Evolutionary conservation across 2,888 invertebrate genomes (phyloP), one percentile per base, ranked within the genome.

Genomic region (Kuschelorhynchus macadamiae): DNA sequence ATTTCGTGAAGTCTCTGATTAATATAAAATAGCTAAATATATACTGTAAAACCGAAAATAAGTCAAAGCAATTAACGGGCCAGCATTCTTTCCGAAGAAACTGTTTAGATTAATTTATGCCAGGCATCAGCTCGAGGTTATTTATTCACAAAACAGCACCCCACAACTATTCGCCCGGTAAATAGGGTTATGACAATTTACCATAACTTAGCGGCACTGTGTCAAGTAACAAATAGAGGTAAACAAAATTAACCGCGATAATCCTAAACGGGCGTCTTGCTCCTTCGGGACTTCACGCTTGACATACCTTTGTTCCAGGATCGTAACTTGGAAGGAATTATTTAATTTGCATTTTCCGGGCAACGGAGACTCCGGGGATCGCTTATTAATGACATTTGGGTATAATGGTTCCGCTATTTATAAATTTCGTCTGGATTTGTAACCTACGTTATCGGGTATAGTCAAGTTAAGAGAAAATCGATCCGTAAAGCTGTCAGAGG

Each of bases 291-390:
- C 30, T 36, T 53, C 60, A 63, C 66, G 67, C 65, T 64, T 55
- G 42, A 62, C 69, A 69, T 60, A 62, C 60, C 63, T 62, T 70
- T 65, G 70, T 71, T 73, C 72, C 66, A 69, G 53, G 74, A 72
- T 75, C 73, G 75, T 74, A 75, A 75, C 75, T 75, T 76, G 74
- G 74, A 75, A 74, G 77, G 78, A 77, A 80, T 80, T 80, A 80
- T 81, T 81, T 80, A 80, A 81, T 81, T 81, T 80, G 78, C 80
- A 80, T 81, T 80, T 80, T 80, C 79, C 77, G 67, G 69, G 62
- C 75, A 74, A 74, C 73, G 72, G 71, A 57, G 72, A 47, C 49
- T 21, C 72, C 69, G 65, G 71, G 72, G 72, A 71, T 74, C 76
- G 77, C 78, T 76, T 64, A 56, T 56, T 64, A 64, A 64, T 55